These are phyloP conservation scores for Brachionus koreanus DNA, from an alignment of 1,140 invertebrate species.

Conservation along the genomic window DNA sequence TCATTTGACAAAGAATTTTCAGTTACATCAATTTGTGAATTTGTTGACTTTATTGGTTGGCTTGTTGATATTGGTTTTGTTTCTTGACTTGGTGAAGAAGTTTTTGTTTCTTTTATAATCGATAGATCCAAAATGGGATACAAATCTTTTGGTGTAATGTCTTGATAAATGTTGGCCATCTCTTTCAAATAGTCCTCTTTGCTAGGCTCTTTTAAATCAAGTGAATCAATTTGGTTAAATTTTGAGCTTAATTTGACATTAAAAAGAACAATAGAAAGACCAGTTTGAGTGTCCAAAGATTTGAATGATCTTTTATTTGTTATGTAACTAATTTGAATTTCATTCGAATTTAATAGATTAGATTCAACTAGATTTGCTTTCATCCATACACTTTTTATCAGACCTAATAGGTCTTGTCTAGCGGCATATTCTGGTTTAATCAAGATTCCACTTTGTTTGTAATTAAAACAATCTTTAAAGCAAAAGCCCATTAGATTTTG, in stretches of 20 bases:
- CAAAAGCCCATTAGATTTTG: slow-evolving; percentile 39
- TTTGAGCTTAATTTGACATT: slow-evolving; percentile 23
- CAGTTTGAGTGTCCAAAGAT: neutral
- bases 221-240: slow-evolving; percentile 21
- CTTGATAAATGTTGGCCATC: neutral
- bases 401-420: neutral
- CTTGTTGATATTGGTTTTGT: neutral
- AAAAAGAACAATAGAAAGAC: neutral
- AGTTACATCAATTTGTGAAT: neutral
- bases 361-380: neutral
- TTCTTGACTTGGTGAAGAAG: neutral
- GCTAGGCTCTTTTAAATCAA: neutral
- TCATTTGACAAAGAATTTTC: neutral
- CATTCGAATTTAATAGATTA: neutral
- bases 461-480: slow-evolving; percentile 21
- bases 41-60: neutral
- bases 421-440: neutral
- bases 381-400: neutral
- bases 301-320: slow-evolving; percentile 25
- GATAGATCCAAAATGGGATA: neutral
- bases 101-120: neutral
- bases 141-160: slow-evolving; percentile 8
- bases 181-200: neutral
- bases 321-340: neutral
- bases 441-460: slow-evolving; percentile 18